Evolutionary conservation across 2,888 invertebrate genomes (phyloP).

Genomic region (Tiliacea aurago): DNA sequence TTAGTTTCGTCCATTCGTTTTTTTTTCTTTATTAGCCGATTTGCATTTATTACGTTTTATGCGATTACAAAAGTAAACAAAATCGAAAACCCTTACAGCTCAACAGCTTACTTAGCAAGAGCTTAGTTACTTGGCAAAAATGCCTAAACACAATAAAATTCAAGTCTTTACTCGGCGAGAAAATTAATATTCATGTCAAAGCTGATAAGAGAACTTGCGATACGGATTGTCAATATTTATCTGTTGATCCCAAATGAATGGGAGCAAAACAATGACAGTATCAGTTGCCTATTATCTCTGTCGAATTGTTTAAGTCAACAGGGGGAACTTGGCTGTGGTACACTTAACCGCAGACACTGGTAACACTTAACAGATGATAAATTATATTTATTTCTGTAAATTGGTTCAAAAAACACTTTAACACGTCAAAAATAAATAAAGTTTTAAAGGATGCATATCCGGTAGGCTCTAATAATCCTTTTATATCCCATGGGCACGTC

Average conservation of each 20-base stretch:
- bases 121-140: neutral
- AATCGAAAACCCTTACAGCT: neutral
- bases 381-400: neutral
- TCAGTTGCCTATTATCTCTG: conserved; percentile 52
- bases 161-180: neutral
- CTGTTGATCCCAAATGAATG: conserved; percentile 39
- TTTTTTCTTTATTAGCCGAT: neutral
- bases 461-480: too few species aligned
- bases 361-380: neutral
- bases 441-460: too few species aligned
- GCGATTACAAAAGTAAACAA: neutral
- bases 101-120: too few species aligned
- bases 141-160: conserved; percentile 1
- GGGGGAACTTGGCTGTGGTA: conserved; percentile 15
- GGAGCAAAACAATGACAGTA: conserved; percentile 41
- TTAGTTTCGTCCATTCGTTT: neutral
- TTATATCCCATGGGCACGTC: too few species aligned
- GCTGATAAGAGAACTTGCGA: conserved; percentile 22
- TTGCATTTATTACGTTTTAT: neutral
- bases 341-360: neutral
- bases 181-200: conserved; percentile 29
- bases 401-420: neutral
- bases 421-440: too few species aligned
- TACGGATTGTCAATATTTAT: conserved; percentile 47
- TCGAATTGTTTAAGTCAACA: conserved; percentile 49